Evolutionary conservation across 1,140 invertebrate species (phyloP), one percentile per base, ranked within the genome.

Genomic region (Gryon sp.): DNA sequence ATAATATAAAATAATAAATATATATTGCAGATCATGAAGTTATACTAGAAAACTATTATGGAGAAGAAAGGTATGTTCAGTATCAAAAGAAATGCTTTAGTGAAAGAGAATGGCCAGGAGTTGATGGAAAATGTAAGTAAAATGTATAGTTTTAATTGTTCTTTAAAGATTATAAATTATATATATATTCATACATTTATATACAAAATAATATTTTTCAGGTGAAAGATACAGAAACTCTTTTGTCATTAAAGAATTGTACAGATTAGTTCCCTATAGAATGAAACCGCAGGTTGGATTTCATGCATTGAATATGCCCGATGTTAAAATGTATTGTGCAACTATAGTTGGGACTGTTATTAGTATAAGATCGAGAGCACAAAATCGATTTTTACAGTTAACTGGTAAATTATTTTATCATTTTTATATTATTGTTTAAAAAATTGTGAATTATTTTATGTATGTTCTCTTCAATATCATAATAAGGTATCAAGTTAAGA

Each of bases 161-260:
- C 12, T 53, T 52, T 7, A 16, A 48, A n/a, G 4, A 30, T 45
- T 26, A 45, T 6, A 12, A 26, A 14, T 41, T 41, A 11, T 41
- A 41, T 41, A n/a, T 41, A 41, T 18, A 6, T 24, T 22, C 6
- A 24, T 43, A 43, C 9, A 43, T 52, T 19, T 20, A 5, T 18
- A 20, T 48, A 15, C 12, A n/a, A n/a, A n/a, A n/a, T n/a, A n/a
- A n/a, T 50, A 19, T 63, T 52, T 63, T 50, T 0, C 26, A 68
- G 72, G 30, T 43, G n/a, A 48, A 7, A 18, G 16, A n/a, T 69
- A 69, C 22, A 63, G 26, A 62, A 57, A 16, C 38, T 15, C 19
- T 14, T 76, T 76, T 41, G 7, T 76, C 8, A 77, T 77, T 20
- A 77, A 72, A 32, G 75, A 77, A 40, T n/a, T 77, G 0, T 72